Conservation (phyloP, 2,113 vertebrate species). For the Sterrhoptilus dennistouni region DNA sequence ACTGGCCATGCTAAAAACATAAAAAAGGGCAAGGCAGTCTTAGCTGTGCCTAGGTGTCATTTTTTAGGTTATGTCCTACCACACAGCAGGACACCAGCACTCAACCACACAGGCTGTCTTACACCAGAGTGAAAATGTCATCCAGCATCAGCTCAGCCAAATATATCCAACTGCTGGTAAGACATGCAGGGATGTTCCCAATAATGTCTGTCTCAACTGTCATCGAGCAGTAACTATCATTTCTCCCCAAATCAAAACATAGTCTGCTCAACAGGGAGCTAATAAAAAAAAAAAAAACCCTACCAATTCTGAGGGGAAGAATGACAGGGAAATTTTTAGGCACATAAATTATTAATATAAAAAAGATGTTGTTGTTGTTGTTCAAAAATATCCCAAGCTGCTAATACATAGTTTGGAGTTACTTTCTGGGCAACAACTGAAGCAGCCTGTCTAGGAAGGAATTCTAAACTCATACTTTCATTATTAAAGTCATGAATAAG, state of each 20-base stretch:
- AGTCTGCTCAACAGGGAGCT: slow-evolving; percentile 26
- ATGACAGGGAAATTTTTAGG: slow-evolving; percentile 36
- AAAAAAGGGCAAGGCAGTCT: not conserved
- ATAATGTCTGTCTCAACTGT: not conserved
- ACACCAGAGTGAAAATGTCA: slow-evolving; percentile 18
- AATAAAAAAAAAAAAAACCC: slow-evolving; percentile 14
- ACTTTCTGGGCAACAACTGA: slow-evolving; percentile 13
- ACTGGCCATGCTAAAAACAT: not conserved
- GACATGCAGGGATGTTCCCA: not conserved
- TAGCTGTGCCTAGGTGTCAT: not conserved
- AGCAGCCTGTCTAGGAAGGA: slow-evolving; percentile 13
- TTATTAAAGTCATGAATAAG: not conserved
- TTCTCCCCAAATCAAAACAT: slow-evolving; percentile 39
- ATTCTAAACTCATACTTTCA: not conserved
- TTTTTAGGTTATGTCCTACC: not conserved
- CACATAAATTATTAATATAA: slow-evolving; percentile 21
- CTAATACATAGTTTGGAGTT: slow-evolving; percentile 2
- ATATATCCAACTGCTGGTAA: not conserved
- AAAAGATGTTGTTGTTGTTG: not conserved
- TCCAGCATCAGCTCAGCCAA: slow-evolving; percentile 8
- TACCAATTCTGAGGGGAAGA: not conserved
- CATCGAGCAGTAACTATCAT: slow-evolving; percentile 15
- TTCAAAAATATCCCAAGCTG: slow-evolving; percentile 28
- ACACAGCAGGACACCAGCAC: not conserved
- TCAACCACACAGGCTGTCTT: not conserved